Percentiles rank a stretch among this genome's conserved stretches.
Evolutionary conservation across 2,797 vertebrate species (phyloP).

Genomic region (Varecia variegata): DNA sequence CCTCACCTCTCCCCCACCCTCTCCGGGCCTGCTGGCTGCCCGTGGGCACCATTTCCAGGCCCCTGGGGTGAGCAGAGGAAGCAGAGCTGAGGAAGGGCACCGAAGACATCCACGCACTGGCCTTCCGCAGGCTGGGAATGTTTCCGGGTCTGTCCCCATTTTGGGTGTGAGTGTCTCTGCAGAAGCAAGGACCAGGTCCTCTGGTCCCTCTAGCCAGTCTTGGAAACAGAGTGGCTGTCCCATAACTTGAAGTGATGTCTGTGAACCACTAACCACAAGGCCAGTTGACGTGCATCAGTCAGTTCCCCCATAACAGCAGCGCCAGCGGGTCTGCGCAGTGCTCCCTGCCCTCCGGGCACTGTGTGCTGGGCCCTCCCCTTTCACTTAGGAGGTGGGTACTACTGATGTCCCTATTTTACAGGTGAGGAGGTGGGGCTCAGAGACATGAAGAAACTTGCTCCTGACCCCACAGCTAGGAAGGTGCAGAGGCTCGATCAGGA

Average conservation of each 20-base stretch:
- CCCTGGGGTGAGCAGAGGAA: not conserved
- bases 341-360: not conserved
- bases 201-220: not conserved
- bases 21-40: not conserved
- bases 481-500: not conserved
- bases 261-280: not conserved
- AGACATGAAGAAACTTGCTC: not conserved
- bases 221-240: not conserved
- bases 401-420: not conserved
- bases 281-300: not conserved
- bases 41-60: not conserved
- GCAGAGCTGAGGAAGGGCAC: not conserved
- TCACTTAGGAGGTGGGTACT: not conserved
- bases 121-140: fast-evolving
- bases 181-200: not conserved
- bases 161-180: not conserved
- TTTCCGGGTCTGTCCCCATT: not conserved
- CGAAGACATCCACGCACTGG: not conserved
- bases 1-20: not conserved
- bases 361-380: not conserved
- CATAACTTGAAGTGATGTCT: not conserved
- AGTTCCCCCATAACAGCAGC: no score
- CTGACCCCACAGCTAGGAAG: not conserved
- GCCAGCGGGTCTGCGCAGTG: not conserved
- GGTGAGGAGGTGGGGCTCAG: not conserved